Conservation (phyloP, 2,113 vertebrate genomes). For the Triplophysa tibetana region DNA sequence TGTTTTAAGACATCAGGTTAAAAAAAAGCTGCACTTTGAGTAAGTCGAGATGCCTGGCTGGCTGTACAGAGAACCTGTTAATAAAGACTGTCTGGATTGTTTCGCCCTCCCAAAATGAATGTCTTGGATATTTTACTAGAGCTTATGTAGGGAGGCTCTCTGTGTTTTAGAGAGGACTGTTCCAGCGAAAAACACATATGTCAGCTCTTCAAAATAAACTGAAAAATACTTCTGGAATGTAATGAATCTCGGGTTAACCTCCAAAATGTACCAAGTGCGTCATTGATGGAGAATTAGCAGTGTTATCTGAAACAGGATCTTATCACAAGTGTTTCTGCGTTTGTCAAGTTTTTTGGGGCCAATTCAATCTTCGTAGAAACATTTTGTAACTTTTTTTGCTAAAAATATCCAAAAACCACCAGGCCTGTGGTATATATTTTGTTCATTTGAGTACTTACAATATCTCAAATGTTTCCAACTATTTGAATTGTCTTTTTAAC, state of each 20-base stretch:
- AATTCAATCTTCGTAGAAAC: background rate
- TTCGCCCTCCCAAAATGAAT: constrained; percentile 7
- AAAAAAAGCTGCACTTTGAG: constrained; percentile 29
- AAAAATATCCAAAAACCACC: too few species aligned
- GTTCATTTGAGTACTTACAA: too few species aligned
- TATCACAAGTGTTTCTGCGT: too few species aligned
- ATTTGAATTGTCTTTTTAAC: too few species aligned
- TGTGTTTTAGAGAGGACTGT: constrained; percentile 28
- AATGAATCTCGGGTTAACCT: constrained; percentile 20
- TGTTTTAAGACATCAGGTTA: constrained; percentile 9
- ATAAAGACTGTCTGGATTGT: constrained; percentile 30
- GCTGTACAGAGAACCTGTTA: constrained; percentile 18
- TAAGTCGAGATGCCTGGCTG: constrained; percentile 3
- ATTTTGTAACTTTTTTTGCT: too few species aligned
- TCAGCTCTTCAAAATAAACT: background rate
- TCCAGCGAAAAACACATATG: constrained; percentile 8
- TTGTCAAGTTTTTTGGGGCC: background rate
- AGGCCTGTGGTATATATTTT: too few species aligned
- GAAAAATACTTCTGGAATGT: constrained; percentile 21
- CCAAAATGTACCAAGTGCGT: constrained; percentile 17
- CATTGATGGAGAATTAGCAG: background rate
- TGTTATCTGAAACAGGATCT: too few species aligned
- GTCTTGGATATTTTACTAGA: constrained; percentile 41
- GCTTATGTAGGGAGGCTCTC: constrained; percentile 34
- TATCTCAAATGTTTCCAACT: too few species aligned